phyloP scores from a whole-genome alignment of 2,888 invertebrate genomes.

The Dolichopus griseipennis region DNA sequence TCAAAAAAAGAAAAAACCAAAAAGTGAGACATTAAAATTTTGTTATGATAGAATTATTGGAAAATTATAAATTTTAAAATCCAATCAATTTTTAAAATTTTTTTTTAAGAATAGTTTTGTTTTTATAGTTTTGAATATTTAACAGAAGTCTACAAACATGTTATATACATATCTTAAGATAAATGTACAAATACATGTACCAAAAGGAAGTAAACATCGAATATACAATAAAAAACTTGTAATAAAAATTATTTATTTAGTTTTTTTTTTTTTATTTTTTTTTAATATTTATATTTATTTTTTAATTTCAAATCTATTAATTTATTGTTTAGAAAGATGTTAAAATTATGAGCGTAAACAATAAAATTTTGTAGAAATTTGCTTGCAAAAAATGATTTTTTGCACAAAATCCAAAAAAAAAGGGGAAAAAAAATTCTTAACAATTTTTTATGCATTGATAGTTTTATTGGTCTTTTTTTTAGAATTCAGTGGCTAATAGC shows the following conservation, averaged over 20 bases:
- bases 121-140: too few species aligned
- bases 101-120: too few species aligned
- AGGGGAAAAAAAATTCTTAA: too few species aligned
- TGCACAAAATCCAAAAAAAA: too few species aligned
- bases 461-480: too few species aligned
- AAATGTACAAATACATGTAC: background rate
- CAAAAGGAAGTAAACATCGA: background rate
- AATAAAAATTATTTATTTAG: background rate
- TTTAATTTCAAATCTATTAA: background rate
- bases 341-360: background rate
- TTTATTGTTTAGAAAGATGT: constrained; percentile 6
- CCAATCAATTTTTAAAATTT: too few species aligned
- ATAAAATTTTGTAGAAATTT: background rate
- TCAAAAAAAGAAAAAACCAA: too few species aligned
- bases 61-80: background rate
- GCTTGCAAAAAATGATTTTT: background rate
- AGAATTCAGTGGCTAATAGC: too few species aligned
- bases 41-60: background rate
- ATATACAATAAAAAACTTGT: background rate
- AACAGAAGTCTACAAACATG: too few species aligned
- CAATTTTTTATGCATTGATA: too few species aligned
- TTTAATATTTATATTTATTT: background rate
- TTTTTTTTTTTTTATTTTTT: too few species aligned
- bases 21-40: too few species aligned
- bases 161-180: background rate